phyloP scores from a whole-genome alignment of 1,140 invertebrate species.

The Pomacea maculata region DNA sequence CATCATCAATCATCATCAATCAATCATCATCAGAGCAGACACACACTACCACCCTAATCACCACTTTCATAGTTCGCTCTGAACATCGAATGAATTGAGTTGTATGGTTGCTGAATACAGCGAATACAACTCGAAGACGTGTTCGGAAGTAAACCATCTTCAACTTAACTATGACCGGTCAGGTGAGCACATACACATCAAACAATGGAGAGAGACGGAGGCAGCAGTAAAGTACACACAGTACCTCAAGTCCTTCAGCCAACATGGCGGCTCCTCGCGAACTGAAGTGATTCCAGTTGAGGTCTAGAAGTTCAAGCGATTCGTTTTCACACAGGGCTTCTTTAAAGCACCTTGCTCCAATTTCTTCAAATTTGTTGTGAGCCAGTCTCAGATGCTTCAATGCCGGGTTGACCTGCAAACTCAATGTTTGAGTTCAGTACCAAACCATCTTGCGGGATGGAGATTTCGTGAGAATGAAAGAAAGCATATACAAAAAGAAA shows the following conservation, averaged over 20 bases:
- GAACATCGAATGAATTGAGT: no score
- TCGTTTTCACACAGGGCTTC: slow-evolving; percentile 55
- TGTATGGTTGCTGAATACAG: no score
- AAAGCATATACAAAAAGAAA: background rate
- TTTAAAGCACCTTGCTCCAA: slow-evolving; percentile 40
- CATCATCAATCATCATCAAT: no score
- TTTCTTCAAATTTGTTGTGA: slow-evolving; percentile 52
- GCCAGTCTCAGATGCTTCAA: slow-evolving; percentile 45
- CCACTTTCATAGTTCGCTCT: no score
- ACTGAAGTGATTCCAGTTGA: slow-evolving; percentile 61
- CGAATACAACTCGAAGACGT: no score
- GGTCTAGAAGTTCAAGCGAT: slow-evolving; percentile 49
- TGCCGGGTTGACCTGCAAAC: slow-evolving; percentile 31
- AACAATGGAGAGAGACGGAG: no score
- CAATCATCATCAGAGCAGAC: background rate
- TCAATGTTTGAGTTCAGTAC: background rate
- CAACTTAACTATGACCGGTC: no score
- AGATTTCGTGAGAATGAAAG: background rate
- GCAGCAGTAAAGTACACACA: no score
- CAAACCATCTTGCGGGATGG: background rate
- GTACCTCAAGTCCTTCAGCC: slow-evolving; percentile 52
- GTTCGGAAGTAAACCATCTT: no score
- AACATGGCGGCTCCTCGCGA: slow-evolving; percentile 48
- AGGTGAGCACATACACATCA: no score
- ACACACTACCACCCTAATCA: background rate